These are phyloP conservation scores for Andrena trimmerana DNA, from an alignment of 2,888 invertebrate species.

Conservation along the genomic window DNA sequence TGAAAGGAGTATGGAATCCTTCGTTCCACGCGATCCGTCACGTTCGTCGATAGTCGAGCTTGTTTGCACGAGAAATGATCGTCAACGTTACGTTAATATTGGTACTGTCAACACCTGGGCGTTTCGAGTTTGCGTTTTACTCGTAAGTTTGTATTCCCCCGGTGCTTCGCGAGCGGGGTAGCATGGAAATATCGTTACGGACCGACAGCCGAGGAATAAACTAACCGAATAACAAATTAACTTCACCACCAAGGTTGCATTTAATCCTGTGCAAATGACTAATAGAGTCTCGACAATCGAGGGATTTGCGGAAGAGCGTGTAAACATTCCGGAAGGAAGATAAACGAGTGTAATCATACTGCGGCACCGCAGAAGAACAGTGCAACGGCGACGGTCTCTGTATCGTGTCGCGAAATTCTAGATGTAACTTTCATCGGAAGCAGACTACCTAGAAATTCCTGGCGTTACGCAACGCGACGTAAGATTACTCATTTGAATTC, in stretches of 20 bases:
- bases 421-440: constrained; percentile 66
- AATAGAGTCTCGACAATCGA: too few species aligned
- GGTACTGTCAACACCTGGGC: constrained; percentile 51
- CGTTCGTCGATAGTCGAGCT: constrained; percentile 56
- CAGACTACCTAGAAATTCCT: constrained; percentile 44
- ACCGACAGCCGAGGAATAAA: not conserved
- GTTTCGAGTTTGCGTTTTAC: constrained; percentile 51
- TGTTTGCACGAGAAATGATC: constrained; percentile 71
- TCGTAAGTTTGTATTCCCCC: constrained; percentile 27
- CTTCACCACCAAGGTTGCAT: too few species aligned
- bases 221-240: not conserved
- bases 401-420: constrained; percentile 35
- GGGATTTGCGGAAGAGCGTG: too few species aligned
- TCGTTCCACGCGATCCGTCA: constrained; percentile 61
- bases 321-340: not conserved
- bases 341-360: constrained; percentile 4
- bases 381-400: constrained; percentile 10
- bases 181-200: not conserved
- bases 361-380: not conserved
- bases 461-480: constrained; percentile 43
- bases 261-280: too few species aligned
- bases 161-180: not conserved
- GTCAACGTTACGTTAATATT: constrained; percentile 67
- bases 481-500: constrained; percentile 57
- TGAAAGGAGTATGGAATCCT: constrained; percentile 54